Base-by-base conservation (phyloP, 2,888 invertebrate species). In the Xestia rhomboidea region DNA sequence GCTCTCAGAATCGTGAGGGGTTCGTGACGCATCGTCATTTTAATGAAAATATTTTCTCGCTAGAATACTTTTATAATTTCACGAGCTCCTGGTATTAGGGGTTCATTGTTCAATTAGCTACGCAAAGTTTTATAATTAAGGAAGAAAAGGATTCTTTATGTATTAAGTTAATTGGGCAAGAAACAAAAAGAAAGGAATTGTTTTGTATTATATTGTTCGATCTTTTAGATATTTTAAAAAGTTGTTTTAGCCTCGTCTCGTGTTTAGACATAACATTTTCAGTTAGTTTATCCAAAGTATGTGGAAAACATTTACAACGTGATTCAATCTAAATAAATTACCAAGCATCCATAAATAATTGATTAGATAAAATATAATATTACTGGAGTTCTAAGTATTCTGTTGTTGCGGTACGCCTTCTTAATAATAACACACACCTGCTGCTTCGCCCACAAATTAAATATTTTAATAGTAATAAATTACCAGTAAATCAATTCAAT, bases 51-150 rank as follows among this genome's bases (percentile, higher is more conserved):
- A 79, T 82, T 82, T 83, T 63, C 66, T 69, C 64, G 21, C n/a
- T 70, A 27, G 41, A 83, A 79, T 62, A 63, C 51, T 81, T 63
- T 71, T 72, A 64, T 77, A 51, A 83, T 79, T 83, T 73, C 51
- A 57, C 73, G 70, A 73, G 30, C 67, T 63, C 70, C 67, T 74
- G 64, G 68, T 82, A 74, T 34, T 44, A 68, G 1, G 76, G 34
- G 34, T 76, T 76, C 77, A 60, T 66, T 82, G 44, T 76, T 76
- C n/a, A 82, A 68, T 76, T 76, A 68, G 57, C 68, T 76, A 34
- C 27, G 34, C 68, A 69, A 77, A 68, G 60, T 83, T 83, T 82
- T 76, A 44, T 82, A 82, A 79, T 76, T 76, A 82, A 68, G 64
- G 15, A 68, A 1, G 4, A 57, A 79, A 73, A 49, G 15, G 38